Evolutionary conservation across 1,140 invertebrate genomes (phyloP), one percentile per base, ranked within the genome.

Genomic region (Cecropterus lyciades): DNA sequence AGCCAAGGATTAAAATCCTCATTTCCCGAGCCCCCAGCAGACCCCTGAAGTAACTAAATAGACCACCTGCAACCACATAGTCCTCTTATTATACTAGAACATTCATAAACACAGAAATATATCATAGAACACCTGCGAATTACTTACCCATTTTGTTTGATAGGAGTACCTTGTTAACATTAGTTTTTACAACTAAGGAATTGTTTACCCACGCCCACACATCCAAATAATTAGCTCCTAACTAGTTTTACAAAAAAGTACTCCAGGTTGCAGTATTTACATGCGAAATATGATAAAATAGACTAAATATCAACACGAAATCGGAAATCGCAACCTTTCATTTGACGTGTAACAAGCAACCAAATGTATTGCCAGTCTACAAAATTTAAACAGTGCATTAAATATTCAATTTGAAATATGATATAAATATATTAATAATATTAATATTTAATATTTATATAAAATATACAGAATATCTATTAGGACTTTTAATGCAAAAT

Each of bases 1-100:
- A 93, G 9, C 99, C 99, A 37, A 99, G 94, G 84, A 99, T 99
- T 67, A 99, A 93, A 87, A 99, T 99, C 82, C 99, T 94, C 96
- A 99, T 98, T 94, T 99, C 99, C 75, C 98, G 95, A 67, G 96
- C 97, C 17, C 98, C 98, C 80, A 99, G 93, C 69, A 99, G 93
- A 80, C 96, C 97, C 82, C 96, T 96, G 93, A 99, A 99, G 92
- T 99, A 99, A 93, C 98, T 99, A 79, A 99, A 94, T 81, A 99
- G 93, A 82, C 98, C 98, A 94, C 98, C 98, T 99, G 89, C 15
- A 93, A 84, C 55, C 27, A 65, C 66, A 67, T 40, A 8, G 48
- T 9, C 30, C 8, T 49, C 30, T 33, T 16, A 13, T 43, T 9
- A 14, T 60, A 49, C 16, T 62, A 46, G 42, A 48, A 57, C 1